Conservation (phyloP, 2,113 vertebrate species). For the Donacobius atricapilla region DNA sequence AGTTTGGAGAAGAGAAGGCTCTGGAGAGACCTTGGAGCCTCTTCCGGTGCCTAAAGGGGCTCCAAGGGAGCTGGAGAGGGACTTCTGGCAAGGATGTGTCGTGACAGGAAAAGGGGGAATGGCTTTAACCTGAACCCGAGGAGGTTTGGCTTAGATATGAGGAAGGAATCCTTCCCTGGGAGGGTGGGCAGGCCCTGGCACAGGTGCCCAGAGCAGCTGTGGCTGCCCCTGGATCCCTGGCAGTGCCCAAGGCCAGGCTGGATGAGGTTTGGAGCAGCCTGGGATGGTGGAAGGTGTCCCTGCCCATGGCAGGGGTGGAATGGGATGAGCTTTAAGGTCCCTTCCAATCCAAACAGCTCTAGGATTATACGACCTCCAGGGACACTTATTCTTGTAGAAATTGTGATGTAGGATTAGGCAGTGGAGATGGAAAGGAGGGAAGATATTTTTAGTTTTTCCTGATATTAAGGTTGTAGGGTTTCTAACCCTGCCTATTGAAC, state of each 20-base stretch:
- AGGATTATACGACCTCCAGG: neutral
- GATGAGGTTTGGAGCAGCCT: accelerated
- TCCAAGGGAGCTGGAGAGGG: neutral
- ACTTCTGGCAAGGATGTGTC: no score
- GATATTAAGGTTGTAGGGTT: neutral
- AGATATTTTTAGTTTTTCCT: neutral
- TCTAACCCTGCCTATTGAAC: neutral
- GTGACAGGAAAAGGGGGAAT: neutral
- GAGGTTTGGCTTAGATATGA: neutral
- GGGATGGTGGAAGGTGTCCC: accelerated
- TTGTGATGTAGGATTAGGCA: neutral
- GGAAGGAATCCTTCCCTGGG: neutral
- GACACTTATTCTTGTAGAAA: neutral
- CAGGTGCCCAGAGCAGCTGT: neutral
- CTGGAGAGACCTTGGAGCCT: neutral
- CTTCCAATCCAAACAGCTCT: neutral
- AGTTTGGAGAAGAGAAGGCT: neutral
- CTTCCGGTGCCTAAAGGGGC: neutral
- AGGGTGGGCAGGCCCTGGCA: neutral
- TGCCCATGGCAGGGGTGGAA: neutral
- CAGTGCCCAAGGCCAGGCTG: accelerated
- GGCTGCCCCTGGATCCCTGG: neutral
- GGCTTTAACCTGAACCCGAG: neutral
- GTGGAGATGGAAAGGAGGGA: neutral
- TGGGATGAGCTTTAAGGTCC: no score